phyloP scores from a whole-genome alignment of 1,140 invertebrate species.

The Triops cancriformis region DNA sequence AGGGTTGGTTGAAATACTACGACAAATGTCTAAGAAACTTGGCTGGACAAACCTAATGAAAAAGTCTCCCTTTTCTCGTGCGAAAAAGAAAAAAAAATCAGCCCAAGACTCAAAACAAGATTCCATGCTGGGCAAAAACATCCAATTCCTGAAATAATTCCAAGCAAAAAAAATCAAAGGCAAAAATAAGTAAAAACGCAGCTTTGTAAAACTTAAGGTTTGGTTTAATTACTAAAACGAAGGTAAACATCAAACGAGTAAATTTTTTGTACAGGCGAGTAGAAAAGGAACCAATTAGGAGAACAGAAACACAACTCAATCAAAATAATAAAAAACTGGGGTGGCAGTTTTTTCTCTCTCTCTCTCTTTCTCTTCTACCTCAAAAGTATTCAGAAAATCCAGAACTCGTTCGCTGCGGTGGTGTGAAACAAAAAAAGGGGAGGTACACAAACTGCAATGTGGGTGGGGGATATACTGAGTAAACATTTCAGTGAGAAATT shows the following conservation, averaged over 20 bases:
- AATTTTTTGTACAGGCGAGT: slow-evolving; percentile 10
- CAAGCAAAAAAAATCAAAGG: not conserved
- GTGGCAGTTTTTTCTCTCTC: not conserved
- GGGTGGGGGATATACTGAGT: not conserved
- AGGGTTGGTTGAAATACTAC: too few relatives aligned
- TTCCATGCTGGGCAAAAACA: not conserved
- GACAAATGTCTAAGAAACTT: not conserved
- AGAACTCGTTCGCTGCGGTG: too few relatives aligned
- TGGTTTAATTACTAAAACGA: slow-evolving; percentile 11
- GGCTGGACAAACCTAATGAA: not conserved
- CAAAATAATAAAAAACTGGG: not conserved
- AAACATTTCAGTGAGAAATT: slow-evolving; percentile 11
- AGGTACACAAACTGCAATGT: not conserved
- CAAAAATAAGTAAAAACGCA: not conserved
- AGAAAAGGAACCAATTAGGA: slow-evolving; percentile 10
- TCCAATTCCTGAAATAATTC: not conserved
- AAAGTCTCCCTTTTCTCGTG: not conserved
- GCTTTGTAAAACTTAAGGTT: not conserved
- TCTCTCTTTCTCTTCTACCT: not conserved
- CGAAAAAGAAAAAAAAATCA: not conserved
- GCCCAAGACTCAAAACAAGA: not conserved
- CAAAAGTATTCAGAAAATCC: not conserved
- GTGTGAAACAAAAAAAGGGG: too few relatives aligned
- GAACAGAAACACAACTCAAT: not conserved
- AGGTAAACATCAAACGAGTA: slow-evolving; percentile 14